phyloP scores from a whole-genome alignment of 2,797 vertebrate genomes.

The Telmatherina bonti region DNA sequence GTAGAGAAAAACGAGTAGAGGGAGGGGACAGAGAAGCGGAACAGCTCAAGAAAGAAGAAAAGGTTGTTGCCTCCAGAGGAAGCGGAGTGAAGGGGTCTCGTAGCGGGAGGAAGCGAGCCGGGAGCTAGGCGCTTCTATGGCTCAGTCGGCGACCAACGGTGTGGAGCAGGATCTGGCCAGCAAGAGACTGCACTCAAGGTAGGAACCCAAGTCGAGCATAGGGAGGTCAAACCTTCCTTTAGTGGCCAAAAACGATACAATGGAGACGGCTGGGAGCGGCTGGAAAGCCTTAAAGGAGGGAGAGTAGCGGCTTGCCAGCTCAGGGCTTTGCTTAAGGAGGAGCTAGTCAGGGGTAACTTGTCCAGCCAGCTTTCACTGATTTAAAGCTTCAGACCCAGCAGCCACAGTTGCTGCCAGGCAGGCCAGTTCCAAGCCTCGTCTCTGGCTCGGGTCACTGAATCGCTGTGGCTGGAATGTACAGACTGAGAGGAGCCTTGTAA shows the following conservation, averaged over 20 bases:
- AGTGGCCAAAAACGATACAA: slow-evolving; percentile 2
- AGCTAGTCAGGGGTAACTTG: slow-evolving; percentile 46
- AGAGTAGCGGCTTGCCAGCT: slow-evolving; percentile 39
- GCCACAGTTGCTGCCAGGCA: slow-evolving; percentile 41
- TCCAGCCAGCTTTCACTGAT: slow-evolving; percentile 50
- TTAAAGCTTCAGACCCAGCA: slow-evolving; percentile 48
- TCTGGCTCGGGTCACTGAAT: slow-evolving; percentile 63
- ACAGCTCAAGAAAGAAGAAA: slow-evolving; percentile 42
- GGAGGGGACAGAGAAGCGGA: slow-evolving; percentile 32
- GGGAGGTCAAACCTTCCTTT: slow-evolving; percentile 16
- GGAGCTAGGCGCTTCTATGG: slow-evolving; percentile 74
- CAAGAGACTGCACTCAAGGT: slow-evolving; percentile 87
- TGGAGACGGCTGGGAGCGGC: slow-evolving; percentile 44
- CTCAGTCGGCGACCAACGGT: slow-evolving; percentile 79
- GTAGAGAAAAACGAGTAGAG: slow-evolving; percentile 19
- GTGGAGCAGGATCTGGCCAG: slow-evolving; percentile 81
- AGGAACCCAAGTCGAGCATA: slow-evolving; percentile 41
- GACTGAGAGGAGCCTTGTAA: slow-evolving; percentile 71
- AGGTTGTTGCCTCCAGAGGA: slow-evolving; percentile 51
- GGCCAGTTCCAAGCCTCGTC: slow-evolving; percentile 61
- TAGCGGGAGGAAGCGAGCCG: slow-evolving; percentile 41
- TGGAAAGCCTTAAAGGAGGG: slow-evolving; percentile 1
- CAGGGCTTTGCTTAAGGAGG: slow-evolving; percentile 53
- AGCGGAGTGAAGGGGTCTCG: slow-evolving; percentile 30
- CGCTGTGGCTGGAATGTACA: slow-evolving; percentile 67